A percentile compares a stretch with the other conserved stretches of the same genome.
Evolutionary conservation across 2,113 vertebrate species (phyloP).

Genomic region (Mus musculus): GRCm39 chr3:100375001-100375500

Average conservation of each 20-base stretch:
- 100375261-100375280: not conserved
- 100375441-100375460: slow-evolving; percentile 74
- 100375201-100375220: too few species aligned
- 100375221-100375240: not conserved
- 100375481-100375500: slow-evolving; percentile 60
- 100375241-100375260: not conserved
- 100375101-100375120: not conserved
- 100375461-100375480: slow-evolving; percentile 63
- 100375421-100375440: slow-evolving; percentile 75
- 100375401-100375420: slow-evolving; percentile 83
- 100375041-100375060: not conserved
- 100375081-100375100: not conserved
- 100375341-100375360: not conserved
- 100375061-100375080: not conserved
- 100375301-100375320: not conserved
- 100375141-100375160: not conserved
- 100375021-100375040: not conserved
- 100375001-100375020: not conserved
- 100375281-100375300: not conserved
- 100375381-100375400: slow-evolving; percentile 78
- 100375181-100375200: not conserved
- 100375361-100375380: not conserved
- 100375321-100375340: not conserved
- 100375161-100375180: not conserved
- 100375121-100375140: not conserved